phyloP scores from a whole-genome alignment of 2,888 invertebrate genomes.

The Deilephila porcellus region DNA sequence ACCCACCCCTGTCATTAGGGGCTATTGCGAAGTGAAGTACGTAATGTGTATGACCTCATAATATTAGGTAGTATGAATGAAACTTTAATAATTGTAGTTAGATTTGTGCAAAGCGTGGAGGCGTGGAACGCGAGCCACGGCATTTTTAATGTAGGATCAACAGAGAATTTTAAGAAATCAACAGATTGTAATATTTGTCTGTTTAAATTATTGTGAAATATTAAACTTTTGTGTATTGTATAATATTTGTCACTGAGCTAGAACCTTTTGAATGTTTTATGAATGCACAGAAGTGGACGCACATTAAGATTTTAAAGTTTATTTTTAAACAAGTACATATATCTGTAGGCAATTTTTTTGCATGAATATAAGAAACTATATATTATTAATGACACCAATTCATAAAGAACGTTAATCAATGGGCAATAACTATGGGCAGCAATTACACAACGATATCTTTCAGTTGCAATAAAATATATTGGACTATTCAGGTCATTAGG shows the following conservation, averaged over 20 bases:
- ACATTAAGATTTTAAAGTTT: too few relatives aligned
- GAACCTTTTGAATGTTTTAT: too few relatives aligned
- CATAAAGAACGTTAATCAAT: not conserved
- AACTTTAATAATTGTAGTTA: not conserved
- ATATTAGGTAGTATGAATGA: not conserved
- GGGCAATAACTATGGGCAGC: not conserved
- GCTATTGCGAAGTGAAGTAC: not conserved
- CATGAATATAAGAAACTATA: too few relatives aligned
- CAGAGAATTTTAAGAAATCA: too few relatives aligned
- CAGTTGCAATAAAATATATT: conserved; percentile 28
- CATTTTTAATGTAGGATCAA: not conserved
- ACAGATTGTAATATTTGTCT: too few relatives aligned
- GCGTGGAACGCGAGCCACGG: not conserved
- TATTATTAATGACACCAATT: not conserved
- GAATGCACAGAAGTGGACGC: too few relatives aligned
- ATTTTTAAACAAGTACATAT: too few relatives aligned
- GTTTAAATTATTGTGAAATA: too few relatives aligned
- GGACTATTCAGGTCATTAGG: conserved; percentile 16
- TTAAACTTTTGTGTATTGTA: too few relatives aligned
- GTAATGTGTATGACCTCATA: not conserved
- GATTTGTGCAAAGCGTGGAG: not conserved
- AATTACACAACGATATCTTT: conserved; percentile 18
- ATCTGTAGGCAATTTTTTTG: too few relatives aligned
- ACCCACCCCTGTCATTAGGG: not conserved
- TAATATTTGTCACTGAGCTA: too few relatives aligned